phyloP scores from a whole-genome alignment of 2,113 vertebrate species.

The Pao palembangensis region DNA sequence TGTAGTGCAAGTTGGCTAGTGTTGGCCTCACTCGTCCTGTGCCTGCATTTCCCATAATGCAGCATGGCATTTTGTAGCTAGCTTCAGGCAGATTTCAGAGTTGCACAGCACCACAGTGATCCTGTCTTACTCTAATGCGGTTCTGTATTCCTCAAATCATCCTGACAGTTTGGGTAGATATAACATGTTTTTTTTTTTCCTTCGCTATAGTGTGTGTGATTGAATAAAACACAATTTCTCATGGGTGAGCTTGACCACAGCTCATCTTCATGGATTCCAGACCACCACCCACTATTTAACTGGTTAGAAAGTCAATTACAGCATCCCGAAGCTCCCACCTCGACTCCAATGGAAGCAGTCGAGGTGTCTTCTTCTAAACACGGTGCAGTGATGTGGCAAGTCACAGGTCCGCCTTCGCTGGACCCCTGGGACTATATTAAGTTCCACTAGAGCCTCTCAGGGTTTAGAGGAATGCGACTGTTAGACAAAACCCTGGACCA shows the following conservation, averaged over 20 bases:
- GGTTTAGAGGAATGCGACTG: constrained; percentile 73
- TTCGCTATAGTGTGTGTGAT: no score
- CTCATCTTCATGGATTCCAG: no score
- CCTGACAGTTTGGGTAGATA: no score
- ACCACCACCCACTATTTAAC: no score
- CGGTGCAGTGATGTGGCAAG: constrained; percentile 71
- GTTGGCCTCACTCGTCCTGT: not conserved
- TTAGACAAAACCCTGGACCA: constrained; percentile 59
- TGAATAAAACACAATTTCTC: no score
- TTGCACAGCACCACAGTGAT: no score
- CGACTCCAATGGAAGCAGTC: constrained; percentile 43
- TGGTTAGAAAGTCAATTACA: not conserved
- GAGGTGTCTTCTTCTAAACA: constrained; percentile 33
- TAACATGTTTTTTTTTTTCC: no score
- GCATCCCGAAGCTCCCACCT: not conserved
- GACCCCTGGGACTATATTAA: constrained; percentile 69
- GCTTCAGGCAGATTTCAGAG: no score
- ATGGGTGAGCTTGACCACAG: no score
- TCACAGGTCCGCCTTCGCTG: constrained; percentile 48
- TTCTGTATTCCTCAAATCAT: no score
- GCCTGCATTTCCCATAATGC: not conserved
- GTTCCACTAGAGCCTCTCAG: constrained; percentile 48
- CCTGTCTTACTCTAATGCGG: no score
- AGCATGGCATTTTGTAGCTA: not conserved
- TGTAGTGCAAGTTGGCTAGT: no score